phyloP scores from a whole-genome alignment of 2,797 vertebrate species.

The Cuculus canorus region DNA sequence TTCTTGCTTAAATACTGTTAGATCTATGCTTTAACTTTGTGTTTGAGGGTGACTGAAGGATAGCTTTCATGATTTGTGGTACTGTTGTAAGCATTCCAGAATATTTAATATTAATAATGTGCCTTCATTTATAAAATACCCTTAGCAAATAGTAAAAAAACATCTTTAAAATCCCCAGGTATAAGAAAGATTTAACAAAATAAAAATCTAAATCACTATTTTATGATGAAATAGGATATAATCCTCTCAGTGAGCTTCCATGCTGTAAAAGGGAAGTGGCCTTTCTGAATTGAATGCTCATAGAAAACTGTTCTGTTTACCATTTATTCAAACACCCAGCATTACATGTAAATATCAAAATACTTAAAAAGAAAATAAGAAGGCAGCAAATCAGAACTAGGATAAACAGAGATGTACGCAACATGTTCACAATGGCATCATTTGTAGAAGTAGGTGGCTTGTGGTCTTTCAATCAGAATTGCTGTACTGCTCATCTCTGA shows the following conservation, averaged over 20 bases:
- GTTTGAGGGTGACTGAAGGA: neutral
- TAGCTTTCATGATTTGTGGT: neutral
- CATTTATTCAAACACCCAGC: neutral
- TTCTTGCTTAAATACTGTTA: neutral
- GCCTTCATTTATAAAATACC: neutral
- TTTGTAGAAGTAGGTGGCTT: neutral
- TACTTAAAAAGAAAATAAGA: neutral
- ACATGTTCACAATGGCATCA: fast-evolving
- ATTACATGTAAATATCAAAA: neutral
- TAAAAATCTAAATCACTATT: neutral
- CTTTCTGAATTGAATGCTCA: neutral
- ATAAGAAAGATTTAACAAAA: conserved; percentile 5
- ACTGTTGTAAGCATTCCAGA: neutral
- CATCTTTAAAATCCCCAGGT: neutral
- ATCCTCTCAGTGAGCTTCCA: neutral
- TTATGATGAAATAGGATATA: neutral
- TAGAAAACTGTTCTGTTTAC: neutral
- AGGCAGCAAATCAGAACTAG: neutral
- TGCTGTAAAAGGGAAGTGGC: neutral
- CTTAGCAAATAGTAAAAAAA: neutral
- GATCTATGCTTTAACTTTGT: neutral
- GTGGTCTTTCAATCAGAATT: neutral
- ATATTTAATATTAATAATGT: conserved; percentile 6
- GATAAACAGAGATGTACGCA: neutral
- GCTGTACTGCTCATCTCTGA: neutral